Evolutionary conservation across 2,888 invertebrate species (phyloP), one percentile per base, ranked within the genome.

Genomic region (Blomia tropicalis): DNA sequence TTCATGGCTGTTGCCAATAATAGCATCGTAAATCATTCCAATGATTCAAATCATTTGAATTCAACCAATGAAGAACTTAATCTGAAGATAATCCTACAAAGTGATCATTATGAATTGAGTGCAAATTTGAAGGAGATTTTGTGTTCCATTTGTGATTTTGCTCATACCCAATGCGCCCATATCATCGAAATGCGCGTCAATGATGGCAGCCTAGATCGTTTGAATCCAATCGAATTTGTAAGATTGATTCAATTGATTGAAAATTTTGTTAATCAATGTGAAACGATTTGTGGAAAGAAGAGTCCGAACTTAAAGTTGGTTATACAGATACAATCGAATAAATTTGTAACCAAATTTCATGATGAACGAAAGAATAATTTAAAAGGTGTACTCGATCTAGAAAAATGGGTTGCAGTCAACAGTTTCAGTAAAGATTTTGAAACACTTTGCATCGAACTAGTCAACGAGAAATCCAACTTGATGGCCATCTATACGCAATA

Each of bases 401-500:
- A 96, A 74, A 78, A 87, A 65, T 96, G 96, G 96, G 89, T 87
- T 71, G 82, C 85, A 69, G 87, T 90, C 3, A 90, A 92, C 70
- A 41, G 22, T 3, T 87, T 95, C 59, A 87, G 92, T 0, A 78
- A 79, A 67, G 87, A 90, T 72, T 85, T 93, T 72, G 95, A 96
- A 75, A 79, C 81, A 68, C 79, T 92, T 65, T 83, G 91, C 36
- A 81, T 83, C 72, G 79, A 81, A 25, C 31, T 62, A 17, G 30
- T 56, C 3, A 62, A 54, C 19, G 31, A 32, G 17, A 31, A 53
- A 17, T 30, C 47, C 23, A 58, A 36, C 25, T 19, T 58, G 27
- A 43, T 30, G 27, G 5, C 1, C 4, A 2, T 4, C 19, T 56
- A 56, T 36, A 2, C 2, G 11, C 29, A 25, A 14, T 31, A 14